Evolutionary conservation across 2,113 vertebrate genomes (phyloP), one percentile per base, ranked within the genome.

Genomic region (Tonatia bakeri): DNA sequence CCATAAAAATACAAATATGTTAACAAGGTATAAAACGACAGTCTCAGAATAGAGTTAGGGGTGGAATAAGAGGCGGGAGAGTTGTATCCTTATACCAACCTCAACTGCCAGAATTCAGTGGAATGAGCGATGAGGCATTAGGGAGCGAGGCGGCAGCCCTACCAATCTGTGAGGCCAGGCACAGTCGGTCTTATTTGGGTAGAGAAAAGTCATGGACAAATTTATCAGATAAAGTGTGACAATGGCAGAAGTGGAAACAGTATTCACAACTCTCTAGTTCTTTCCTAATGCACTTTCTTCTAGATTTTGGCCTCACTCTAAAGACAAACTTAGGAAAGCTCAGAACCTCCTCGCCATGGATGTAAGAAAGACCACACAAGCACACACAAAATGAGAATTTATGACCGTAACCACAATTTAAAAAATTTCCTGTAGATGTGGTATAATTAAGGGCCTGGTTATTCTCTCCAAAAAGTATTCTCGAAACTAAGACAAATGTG

Each of bases 371-470:
- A 91, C 81, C 96, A 97, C 87, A 86, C 59, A 93, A 90, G 67
- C 67, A 72, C 89, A 89, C 31, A 94, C 38, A 75, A 59, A 87
- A 70, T 28, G 72, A 81, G 69, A 90, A 94, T 94, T 92, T 92
- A 77, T 92, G 67, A 69, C 59, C 20, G 75, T 86, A 98, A 97
- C 97, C 85, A 94, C 90, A 13, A 9, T 90, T 97, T 95, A 56
- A 96, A 98, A 98, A 97, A 94, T 77, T 87, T 96, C 92, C 96
- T 97, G 94, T 94, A 61, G 93, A 89, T 97, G 97, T 98, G 85
- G 89, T 97, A 92, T 98, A 98, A 97, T 98, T 97, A 97, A 90
- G 96, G 96, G 90, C 91, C 95, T 98, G 94, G 90, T 94, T 97
- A 95, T 86, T 96, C 67, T 96, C 82, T 84, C 76, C 33, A 80